Conservation (phyloP, 2,888 invertebrate species). For the Alloplasta piceator region DNA sequence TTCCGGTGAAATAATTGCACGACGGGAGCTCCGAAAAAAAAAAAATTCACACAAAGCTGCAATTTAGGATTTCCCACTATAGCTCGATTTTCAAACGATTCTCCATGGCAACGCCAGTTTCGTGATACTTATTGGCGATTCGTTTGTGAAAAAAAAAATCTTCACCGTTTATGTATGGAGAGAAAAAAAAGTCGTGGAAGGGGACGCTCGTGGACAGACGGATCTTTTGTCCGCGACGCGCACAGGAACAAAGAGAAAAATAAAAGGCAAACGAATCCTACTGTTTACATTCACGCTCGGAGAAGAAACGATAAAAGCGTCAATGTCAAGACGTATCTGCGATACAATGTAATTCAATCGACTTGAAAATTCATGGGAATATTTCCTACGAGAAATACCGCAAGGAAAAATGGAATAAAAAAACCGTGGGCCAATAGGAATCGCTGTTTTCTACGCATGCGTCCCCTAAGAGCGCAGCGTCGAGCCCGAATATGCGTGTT, state of each 20-base stretch:
- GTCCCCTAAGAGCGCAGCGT: constrained; percentile 41
- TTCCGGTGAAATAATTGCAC: not conserved
- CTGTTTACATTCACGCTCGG: constrained; percentile 30
- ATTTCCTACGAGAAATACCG: not conserved
- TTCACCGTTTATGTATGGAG: constrained; percentile 9
- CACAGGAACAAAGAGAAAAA: constrained; percentile 45
- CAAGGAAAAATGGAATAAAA: not conserved
- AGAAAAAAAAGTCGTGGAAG: constrained; percentile 6
- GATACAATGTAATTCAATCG: not conserved
- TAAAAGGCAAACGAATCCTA: constrained; percentile 25
- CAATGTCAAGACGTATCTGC: not conserved
- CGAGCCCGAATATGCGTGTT: not conserved
- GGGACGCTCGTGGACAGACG: constrained; percentile 25
- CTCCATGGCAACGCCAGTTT: constrained; percentile 26
- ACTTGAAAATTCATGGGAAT: not conserved
- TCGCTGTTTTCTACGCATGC: constrained; percentile 33
- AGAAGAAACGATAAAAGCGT: constrained; percentile 10
- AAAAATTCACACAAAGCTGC: not conserved
- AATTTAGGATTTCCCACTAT: constrained; percentile 35
- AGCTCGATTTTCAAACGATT: constrained; percentile 11
- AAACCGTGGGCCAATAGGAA: not conserved
- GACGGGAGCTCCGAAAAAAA: constrained; percentile 5
- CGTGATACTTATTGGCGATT: constrained; percentile 19
- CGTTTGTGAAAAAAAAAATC: constrained; percentile 19
- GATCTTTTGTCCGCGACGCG: constrained; percentile 51